Percentiles rank a stretch among this genome's conserved stretches.
Conservation (phyloP, 2,888 invertebrate genomes). For the Allolobophora icterica region DNA sequence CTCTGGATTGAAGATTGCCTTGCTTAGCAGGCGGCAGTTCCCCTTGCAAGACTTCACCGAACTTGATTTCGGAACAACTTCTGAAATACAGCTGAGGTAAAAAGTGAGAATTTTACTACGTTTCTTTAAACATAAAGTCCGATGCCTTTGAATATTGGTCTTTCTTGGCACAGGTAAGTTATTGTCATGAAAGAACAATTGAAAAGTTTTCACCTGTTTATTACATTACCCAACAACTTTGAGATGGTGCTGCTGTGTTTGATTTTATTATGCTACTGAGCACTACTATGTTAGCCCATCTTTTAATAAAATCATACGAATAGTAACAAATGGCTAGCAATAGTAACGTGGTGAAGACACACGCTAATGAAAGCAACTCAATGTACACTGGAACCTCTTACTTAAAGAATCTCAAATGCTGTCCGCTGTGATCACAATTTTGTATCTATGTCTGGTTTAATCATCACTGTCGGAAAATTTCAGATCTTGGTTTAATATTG, state of each 20-base stretch:
- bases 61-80: not conserved
- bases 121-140: not conserved
- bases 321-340: not conserved
- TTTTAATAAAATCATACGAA: not conserved
- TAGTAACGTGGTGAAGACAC: not conserved
- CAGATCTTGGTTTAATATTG: too few relatives aligned
- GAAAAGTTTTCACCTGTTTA: too few relatives aligned
- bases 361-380: not conserved
- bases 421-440: not conserved
- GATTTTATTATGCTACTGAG: not conserved
- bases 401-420: not conserved
- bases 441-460: not conserved
- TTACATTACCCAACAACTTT: too few relatives aligned
- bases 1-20: slow-evolving; percentile 25
- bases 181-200: not conserved
- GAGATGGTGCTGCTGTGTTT: not conserved
- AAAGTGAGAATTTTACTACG: not conserved
- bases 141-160: not conserved
- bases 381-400: not conserved
- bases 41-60: not conserved
- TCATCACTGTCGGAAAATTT: too few relatives aligned
- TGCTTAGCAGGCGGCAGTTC: not conserved
- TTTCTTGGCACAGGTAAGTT: not conserved
- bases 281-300: not conserved
- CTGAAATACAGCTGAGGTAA: slow-evolving; percentile 21